Base-by-base conservation (phyloP, 2,888 invertebrate genomes). In the Acanthopleura granulata region DNA sequence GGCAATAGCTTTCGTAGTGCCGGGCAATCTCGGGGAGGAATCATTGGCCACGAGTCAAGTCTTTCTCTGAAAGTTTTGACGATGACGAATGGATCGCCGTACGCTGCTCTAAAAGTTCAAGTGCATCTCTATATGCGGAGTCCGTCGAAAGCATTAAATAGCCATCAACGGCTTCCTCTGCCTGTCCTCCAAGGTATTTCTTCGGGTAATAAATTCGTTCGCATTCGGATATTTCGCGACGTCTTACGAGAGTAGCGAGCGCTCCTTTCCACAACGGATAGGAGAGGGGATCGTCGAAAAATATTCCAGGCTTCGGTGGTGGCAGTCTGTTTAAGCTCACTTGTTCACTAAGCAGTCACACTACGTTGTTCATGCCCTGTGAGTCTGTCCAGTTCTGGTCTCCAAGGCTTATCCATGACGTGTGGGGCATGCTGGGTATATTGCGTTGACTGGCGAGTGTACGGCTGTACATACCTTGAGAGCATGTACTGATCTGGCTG, bases 181-280 rank as follows among this genome's bases (percentile, higher is more conserved):
- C 80, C 49, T 51, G 69, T 18, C 80, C 81, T 27, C 72, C 76
- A 18, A 80, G 57, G 71, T 82, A 82, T 50, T 73, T 77, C 57
- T 79, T 80, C 29, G 81, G 62, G 40, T 80, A 78, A 70, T 78
- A 79, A 0, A 81, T 74, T 50, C 72, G 79, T 29, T 81, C 81
- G 25, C 61, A 12, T 22, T 73, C 22, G 3, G 77, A 74, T 22
- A 81, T 76, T 15, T 76, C 76, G 49, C 76, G 77, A 18, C 73
- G 50, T 15, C 76, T 75, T n/a, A 81, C 77, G 0, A 79, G 49
- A n/a, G 76, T 74, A 57, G 75, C 27, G 71, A 82, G 82, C 6
- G 80, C 77, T 3, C 71, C 72, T 27, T 75, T 79, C 81, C 80
- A 83, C 27, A 72, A 75, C 3, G 74, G 75, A 51, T 76, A 82